phyloP scores from a whole-genome alignment of 2,797 vertebrate genomes.

The Pangasius larnaudii region DNA sequence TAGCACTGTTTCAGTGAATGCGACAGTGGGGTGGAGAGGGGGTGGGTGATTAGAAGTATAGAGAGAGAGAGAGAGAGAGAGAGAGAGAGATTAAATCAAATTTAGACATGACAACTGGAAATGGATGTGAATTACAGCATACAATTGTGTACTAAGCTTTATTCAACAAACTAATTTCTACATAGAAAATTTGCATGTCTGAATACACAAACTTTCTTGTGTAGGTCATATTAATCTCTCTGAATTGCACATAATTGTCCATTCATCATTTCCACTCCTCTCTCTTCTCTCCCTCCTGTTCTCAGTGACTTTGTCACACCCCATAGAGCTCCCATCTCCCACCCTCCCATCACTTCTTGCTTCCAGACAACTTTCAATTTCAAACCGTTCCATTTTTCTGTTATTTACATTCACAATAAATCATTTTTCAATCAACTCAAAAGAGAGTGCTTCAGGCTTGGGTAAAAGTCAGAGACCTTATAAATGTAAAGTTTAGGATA shows the following conservation, averaged over 20 bases:
- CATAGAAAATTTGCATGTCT: not conserved
- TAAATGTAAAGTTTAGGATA: slow-evolving; percentile 37
- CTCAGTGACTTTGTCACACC: slow-evolving; percentile 48
- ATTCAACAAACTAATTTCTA: not conserved
- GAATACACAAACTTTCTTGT: slow-evolving; percentile 15
- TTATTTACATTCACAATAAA: slow-evolving; percentile 52
- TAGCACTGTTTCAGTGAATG: slow-evolving; percentile 21
- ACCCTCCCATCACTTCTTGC: slow-evolving; percentile 36
- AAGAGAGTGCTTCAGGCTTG: slow-evolving; percentile 26
- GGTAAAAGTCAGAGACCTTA: slow-evolving; percentile 48
- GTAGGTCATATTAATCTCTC: slow-evolving; percentile 45
- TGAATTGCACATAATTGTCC: slow-evolving; percentile 55
- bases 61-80: not conserved
- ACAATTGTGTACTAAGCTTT: not conserved
- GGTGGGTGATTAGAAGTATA: slow-evolving; percentile 2
- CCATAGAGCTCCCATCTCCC: slow-evolving; percentile 33
- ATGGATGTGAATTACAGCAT: not conserved
- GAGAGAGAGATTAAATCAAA: not conserved
- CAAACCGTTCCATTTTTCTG: slow-evolving; percentile 34
- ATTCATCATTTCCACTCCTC: slow-evolving; percentile 46
- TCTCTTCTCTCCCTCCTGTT: slow-evolving; percentile 23
- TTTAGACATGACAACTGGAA: not conserved
- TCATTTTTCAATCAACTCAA: slow-evolving; percentile 44
- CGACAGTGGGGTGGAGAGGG: not conserved
- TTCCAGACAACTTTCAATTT: slow-evolving; percentile 47